Conservation (phyloP, 1,140 invertebrate species). For the Potamilus streckersoni region DNA sequence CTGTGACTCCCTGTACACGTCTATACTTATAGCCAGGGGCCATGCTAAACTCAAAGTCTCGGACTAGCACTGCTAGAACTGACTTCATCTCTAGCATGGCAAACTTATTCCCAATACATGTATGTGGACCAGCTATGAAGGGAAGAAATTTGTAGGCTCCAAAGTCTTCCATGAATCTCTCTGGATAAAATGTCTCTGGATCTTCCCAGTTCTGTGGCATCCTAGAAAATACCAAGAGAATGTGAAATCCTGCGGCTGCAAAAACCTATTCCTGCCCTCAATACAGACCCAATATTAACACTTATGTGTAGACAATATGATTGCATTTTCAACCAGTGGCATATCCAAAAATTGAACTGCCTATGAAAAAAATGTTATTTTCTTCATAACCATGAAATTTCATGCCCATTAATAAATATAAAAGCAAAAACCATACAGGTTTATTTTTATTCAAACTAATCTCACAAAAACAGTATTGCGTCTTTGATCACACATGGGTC, state of each 20-base stretch:
- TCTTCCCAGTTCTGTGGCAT: slow-evolving; percentile 47
- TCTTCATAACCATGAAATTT: too few relatives aligned
- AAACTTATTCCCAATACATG: slow-evolving; percentile 52
- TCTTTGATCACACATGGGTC: too few relatives aligned
- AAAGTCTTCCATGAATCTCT: slow-evolving; percentile 42
- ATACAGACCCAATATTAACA: not conserved
- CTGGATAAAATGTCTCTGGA: slow-evolving; percentile 43
- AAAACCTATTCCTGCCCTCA: not conserved
- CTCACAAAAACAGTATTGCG: too few relatives aligned
- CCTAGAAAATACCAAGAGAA: slow-evolving; percentile 25
- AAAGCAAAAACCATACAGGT: too few relatives aligned
- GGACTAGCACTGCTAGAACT: slow-evolving; percentile 38
- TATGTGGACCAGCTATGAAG: slow-evolving; percentile 48
- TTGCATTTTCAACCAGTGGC: too few relatives aligned
- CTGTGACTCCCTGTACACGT: slow-evolving; percentile 23
- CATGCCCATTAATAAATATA: too few relatives aligned
- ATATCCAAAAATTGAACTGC: too few relatives aligned
- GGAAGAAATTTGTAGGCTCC: slow-evolving; percentile 42
- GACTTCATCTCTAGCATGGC: slow-evolving; percentile 50
- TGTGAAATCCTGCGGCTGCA: not conserved
- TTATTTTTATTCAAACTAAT: too few relatives aligned
- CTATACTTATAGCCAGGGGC: slow-evolving; percentile 36
- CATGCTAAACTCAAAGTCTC: slow-evolving; percentile 36
- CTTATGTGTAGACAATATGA: too few relatives aligned
- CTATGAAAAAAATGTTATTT: too few relatives aligned